Evolutionary conservation across 1,140 invertebrate species (phyloP), one percentile per base, ranked within the genome.

Genomic region (Drepana arcuata): DNA sequence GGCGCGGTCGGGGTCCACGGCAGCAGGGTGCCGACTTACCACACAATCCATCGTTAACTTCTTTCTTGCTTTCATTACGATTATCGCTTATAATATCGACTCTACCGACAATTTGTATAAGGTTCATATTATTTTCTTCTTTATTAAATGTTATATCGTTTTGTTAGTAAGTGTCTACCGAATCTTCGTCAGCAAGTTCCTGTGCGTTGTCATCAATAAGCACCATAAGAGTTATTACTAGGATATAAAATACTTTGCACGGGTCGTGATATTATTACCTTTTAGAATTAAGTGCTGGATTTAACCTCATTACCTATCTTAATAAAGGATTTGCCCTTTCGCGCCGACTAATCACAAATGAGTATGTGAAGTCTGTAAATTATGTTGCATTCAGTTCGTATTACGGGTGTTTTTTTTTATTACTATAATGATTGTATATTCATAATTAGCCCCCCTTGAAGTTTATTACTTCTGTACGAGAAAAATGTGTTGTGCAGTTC

Each of bases 291-390:
- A 21, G 32, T 24, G 36, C 45, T 25, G 60, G 64, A 68, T 75
- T 82, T 82, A 79, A 82, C 78, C 78, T 79, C 74, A 82, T 82
- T 82, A 79, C 74, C 78, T 82, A 82, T 82, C 78, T 82, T 82
- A 82, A 82, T 82, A 75, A 67, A 75, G 77, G 72, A 82, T 82
- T 82, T 82, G 71, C 77, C 77, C 78, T 82, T 82, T 82, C 78
- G 74, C 78, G 78, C 78, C 78, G 64, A 59, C 74, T 79, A 82
- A 82, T 82, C 78, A 81, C 68, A 79, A 79, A 82, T 79, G 69
- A 71, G 78, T 74, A 82, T 82, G 74, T 82, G 75, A 79, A 79
- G 72, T 74, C 66, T 51, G 66, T 82, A 82, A 81, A 82, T 82
- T 82, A 82, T 78, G 66, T 75, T 77, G 65, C 71, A 75, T 75